Percentiles rank a stretch among this genome's conserved stretches.
Evolutionary conservation across 2,797 vertebrate species (phyloP).

Genomic region (Sparus aurata): DNA sequence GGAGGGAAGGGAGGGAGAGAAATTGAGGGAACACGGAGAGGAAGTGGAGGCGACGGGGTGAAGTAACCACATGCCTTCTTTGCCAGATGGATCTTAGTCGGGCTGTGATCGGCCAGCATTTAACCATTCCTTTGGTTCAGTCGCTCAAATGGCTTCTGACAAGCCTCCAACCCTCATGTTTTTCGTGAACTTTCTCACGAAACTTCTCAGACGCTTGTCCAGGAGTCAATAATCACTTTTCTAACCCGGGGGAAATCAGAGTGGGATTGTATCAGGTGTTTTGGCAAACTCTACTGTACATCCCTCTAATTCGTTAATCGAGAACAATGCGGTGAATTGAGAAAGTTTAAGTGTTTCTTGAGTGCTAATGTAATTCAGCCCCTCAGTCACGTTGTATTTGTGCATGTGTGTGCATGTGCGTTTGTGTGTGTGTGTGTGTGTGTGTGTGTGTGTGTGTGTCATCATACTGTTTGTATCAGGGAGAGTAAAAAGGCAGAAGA

Average conservation of each 20-base stretch:
- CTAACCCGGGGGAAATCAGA: conserved; percentile 42
- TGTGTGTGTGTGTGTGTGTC: background rate
- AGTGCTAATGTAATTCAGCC: conserved; percentile 35
- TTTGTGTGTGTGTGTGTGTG: background rate
- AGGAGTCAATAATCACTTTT: conserved; percentile 46
- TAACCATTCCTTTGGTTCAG: conserved; percentile 61
- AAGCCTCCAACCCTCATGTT: background rate
- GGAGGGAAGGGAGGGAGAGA: conserved; percentile 19
- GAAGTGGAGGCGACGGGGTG: conserved; percentile 69
- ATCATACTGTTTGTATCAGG: conserved; percentile 8
- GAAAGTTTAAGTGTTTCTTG: conserved; percentile 15
- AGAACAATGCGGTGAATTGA: conserved; percentile 25
- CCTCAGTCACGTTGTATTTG: conserved; percentile 23
- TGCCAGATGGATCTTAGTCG: conserved; percentile 65
- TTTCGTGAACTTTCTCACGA: conserved; percentile 26
- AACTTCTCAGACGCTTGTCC: conserved; percentile 43
- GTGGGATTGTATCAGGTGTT: conserved; percentile 57
- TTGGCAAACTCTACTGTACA: conserved; percentile 28
- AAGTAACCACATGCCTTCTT: conserved; percentile 58
- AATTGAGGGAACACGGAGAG: conserved; percentile 50
- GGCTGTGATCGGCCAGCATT: conserved; percentile 50
- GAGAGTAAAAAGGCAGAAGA: conserved; percentile 6
- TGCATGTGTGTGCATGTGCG: background rate
- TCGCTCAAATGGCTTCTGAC: conserved; percentile 27
- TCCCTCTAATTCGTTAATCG: conserved; percentile 41